Evolutionary conservation across 2,888 invertebrate species (phyloP), one percentile per base, ranked within the genome.

Genomic region (Anthophora plumipes): DNA sequence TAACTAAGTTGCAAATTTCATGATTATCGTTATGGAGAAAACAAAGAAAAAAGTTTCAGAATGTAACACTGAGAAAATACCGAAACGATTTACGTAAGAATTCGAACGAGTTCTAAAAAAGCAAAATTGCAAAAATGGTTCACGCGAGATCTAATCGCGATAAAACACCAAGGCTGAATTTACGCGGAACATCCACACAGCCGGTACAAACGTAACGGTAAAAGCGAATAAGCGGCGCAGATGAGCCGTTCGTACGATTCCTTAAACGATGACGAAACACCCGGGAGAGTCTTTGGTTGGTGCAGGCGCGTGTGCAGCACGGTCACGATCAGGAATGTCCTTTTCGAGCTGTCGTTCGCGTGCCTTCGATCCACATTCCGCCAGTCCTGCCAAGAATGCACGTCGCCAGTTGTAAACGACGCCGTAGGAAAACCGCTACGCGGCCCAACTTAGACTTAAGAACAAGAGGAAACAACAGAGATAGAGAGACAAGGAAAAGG

Each of bases 321-420:
- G 77, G 73, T 73, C 75, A 76, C 66, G 70, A 74, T 75, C 75
- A 77, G 67, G 71, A 82, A 82, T 84, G 85, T 82, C 82, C 80
- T 87, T 84, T 84, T 74, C 50, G 68, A 85, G 75, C 73, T 86
- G 83, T 89, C 87, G 86, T 89, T 87, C 84, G 84, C 87, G 85
- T 89, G 85, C 84, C 85, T 85, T 82, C 88, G 87, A 89, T 89
- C 88, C 82, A 87, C 89, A 89, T 89, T 90, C 88, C 88, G 64
- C n/a, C 85, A 85, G 81, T 57, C 77, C 84, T 86, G 87, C 86
- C 87, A 89, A 90, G 90, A 90, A 90, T 89, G 90, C 82, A 69
- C 82, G 81, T 79, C 71, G 73, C 82, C 76, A 70, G 64, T 80
- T 75, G 82, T 83, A 77, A 80, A 82, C 81, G 85, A 84, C 75